Conservation (phyloP, 2,888 invertebrate genomes). For the Chydorus sphaericus region DNA sequence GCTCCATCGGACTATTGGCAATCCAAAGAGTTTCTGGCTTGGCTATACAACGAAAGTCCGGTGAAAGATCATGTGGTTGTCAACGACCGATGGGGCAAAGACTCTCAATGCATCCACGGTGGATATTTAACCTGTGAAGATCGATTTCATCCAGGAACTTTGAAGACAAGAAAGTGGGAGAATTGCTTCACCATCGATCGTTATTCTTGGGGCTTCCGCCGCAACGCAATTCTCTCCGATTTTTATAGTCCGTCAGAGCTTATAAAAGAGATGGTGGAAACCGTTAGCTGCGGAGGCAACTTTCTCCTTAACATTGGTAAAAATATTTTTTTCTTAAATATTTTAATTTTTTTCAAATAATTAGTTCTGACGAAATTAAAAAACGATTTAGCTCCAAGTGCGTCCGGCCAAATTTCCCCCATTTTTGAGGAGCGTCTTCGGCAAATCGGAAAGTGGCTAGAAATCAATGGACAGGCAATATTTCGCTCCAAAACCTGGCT, state of each 20-base stretch:
- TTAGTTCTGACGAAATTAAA: no score
- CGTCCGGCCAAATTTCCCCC: constrained; percentile 65
- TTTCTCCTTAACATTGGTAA: constrained; percentile 75
- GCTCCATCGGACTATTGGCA: constrained; percentile 66
- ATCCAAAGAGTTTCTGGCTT: constrained; percentile 70
- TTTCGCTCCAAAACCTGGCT: constrained; percentile 63
- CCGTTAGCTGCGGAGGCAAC: constrained; percentile 78
- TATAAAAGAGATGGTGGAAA: constrained; percentile 51
- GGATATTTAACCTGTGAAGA: constrained; percentile 76
- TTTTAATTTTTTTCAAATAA: no score
- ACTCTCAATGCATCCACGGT: constrained; percentile 67
- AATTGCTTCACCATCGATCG: constrained; percentile 84
- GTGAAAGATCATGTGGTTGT: constrained; percentile 75
- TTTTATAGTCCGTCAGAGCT: constrained; percentile 52
- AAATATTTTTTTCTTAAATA: no score
- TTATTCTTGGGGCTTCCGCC: constrained; percentile 70
- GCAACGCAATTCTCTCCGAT: constrained; percentile 50
- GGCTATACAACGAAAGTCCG: constrained; percentile 87
- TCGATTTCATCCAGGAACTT: constrained; percentile 60
- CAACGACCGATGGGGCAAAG: constrained; percentile 87
- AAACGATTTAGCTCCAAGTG: no score
- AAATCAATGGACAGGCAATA: constrained; percentile 73
- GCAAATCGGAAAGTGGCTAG: constrained; percentile 63
- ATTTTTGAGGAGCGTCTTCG: constrained; percentile 72
- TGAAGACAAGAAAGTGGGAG: no score